Evolutionary conservation across 2,888 invertebrate genomes (phyloP).

Genomic region (Drosophila barbarae): DNA sequence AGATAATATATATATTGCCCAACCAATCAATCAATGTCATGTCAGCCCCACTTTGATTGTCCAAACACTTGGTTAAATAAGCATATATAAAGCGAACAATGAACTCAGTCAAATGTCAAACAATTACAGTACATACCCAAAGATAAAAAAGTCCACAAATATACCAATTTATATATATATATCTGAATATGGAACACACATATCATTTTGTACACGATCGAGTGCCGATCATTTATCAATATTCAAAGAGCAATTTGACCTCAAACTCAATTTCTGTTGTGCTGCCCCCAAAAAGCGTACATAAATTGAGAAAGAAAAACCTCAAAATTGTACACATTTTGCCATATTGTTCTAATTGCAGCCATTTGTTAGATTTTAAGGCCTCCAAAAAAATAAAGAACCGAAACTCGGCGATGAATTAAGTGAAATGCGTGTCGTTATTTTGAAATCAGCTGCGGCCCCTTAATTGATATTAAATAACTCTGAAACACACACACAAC

Average conservation of each 20-base stretch:
- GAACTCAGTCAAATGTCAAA: conserved; percentile 38
- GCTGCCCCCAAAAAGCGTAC: conserved; percentile 26
- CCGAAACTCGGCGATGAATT: conserved; percentile 26
- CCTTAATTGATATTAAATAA: conserved; percentile 72
- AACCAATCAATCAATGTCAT: conserved; percentile 38
- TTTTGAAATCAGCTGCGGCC: conserved; percentile 67
- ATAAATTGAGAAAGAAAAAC: conserved; percentile 49
- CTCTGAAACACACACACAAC: conserved; percentile 41
- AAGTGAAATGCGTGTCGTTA: conserved; percentile 69
- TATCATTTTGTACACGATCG: conserved; percentile 42
- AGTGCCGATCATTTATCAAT: conserved; percentile 68
- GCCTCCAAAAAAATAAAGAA: conserved; percentile 4
- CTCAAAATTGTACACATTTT: conserved; percentile 62
- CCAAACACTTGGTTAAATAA: conserved; percentile 37
- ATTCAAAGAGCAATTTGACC: conserved; percentile 38
- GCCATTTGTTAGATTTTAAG: conserved; percentile 58
- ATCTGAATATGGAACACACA: conserved; percentile 5
- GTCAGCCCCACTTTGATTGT: conserved; percentile 24
- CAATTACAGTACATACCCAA: conserved; percentile 21
- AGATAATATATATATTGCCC: conserved; percentile 28
- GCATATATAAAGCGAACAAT: conserved; percentile 21
- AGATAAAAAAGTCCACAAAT: conserved; percentile 9
- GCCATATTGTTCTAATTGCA: conserved; percentile 72
- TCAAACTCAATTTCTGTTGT: conserved; percentile 25
- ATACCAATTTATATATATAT: not conserved